A percentile compares a stretch with the other conserved stretches of the same genome.
Evolutionary conservation across 2,888 invertebrate species (phyloP).

Genomic region (Eupithecia centaureata): DNA sequence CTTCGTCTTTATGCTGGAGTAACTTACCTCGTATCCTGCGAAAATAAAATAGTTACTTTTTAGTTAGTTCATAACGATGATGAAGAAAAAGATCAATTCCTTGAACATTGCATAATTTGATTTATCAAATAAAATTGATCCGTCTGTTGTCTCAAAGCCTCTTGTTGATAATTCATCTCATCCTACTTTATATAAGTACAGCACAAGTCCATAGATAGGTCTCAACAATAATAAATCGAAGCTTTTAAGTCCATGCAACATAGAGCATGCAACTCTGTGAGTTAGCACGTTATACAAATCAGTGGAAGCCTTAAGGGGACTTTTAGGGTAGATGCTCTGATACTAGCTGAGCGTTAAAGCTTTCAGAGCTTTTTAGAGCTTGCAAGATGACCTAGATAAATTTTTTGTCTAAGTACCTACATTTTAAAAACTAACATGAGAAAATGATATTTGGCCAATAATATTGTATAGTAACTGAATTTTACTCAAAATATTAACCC

Average conservation of each 20-base stretch:
- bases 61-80: too few relatives aligned
- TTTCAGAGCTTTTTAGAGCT: neutral
- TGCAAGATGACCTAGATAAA: neutral
- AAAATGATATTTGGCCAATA: neutral
- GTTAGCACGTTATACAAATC: constrained; percentile 60
- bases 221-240: constrained; percentile 56
- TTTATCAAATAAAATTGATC: constrained; percentile 40
- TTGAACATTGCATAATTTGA: constrained; percentile 20
- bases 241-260: constrained; percentile 41
- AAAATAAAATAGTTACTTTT: too few relatives aligned
- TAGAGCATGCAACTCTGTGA: constrained; percentile 51
- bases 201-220: constrained; percentile 36
- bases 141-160: constrained; percentile 31
- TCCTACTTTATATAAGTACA: constrained; percentile 4
- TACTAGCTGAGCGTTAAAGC: constrained; percentile 9
- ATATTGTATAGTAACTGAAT: neutral
- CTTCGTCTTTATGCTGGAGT: too few relatives aligned
- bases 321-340: neutral
- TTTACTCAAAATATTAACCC: too few relatives aligned
- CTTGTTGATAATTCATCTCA: constrained; percentile 31
- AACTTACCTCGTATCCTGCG: too few relatives aligned
- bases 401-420: neutral
- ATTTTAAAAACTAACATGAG: neutral
- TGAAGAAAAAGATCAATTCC: neutral
- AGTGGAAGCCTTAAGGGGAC: constrained; percentile 49